Base-by-base conservation (phyloP, 37 sponge, comb jelly and placozoan genomes). In the Eunapius fragilis region DNA sequence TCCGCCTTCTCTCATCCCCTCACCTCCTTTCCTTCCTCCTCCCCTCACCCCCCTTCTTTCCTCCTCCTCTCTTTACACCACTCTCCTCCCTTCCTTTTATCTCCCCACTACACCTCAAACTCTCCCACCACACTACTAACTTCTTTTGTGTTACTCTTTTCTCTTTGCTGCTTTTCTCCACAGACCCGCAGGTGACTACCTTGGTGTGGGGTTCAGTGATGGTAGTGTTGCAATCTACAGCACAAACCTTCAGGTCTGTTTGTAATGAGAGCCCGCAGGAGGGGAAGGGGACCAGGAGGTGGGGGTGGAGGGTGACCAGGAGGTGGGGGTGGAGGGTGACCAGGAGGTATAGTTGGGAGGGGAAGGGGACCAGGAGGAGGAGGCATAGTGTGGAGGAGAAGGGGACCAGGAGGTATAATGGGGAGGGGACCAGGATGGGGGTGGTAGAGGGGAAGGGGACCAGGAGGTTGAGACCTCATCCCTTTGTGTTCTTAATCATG, bases 141-240 rank as follows among this genome's bases (percentile, higher is more conserved):
- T n/a, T n/a, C n/a, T n/a, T n/a, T n/a, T n/a, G n/a, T n/a, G n/a
- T n/a, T n/a, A n/a, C n/a, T n/a, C n/a, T n/a, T n/a, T n/a, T n/a
- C n/a, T n/a, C n/a, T n/a, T n/a, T n/a, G n/a, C n/a, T n/a, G n/a
- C n/a, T n/a, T n/a, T n/a, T n/a, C n/a, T 41, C 41, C 72, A 30
- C 67, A 87, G 87, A 67, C 36, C 74, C 11, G 7, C 37, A 82
- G 88, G 83, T 36, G 25, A 13, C 12, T 69, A 77, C 9, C 19
- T 88, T 67, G 88, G 68, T 2, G 83, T 88, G 9, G 88, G 88
- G 23, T 72, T 50, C 22, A 45, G 35, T 2, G 76, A 76, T 25
- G 88, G 88, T 37, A 77, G 36, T 76, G 69, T 84, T 26, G 47
- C 76, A 28, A 41, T 88, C 33, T 75, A 48, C 41, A 70, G 17